These are phyloP conservation scores for Diaphora mendica DNA, from an alignment of 2,888 invertebrate species.

Conservation along the genomic window DNA sequence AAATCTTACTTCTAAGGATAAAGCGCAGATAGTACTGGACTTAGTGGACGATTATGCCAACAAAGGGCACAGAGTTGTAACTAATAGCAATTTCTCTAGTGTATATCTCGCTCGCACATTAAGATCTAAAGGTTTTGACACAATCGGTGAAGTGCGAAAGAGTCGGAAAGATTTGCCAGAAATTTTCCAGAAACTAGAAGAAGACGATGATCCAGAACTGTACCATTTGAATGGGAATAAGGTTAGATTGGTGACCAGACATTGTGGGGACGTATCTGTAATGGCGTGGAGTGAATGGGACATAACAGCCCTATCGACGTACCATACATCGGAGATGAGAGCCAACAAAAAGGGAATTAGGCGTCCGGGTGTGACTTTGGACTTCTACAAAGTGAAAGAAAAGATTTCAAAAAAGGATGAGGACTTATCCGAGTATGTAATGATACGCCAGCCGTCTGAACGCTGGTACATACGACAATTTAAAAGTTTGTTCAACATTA, in stretches of 20 bases:
- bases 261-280: constrained; percentile 8
- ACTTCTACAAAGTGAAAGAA: constrained; percentile 3
- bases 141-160: constrained; percentile 2
- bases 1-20: not conserved
- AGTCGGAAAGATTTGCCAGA: constrained; percentile 6
- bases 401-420: constrained; percentile 1
- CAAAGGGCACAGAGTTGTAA: constrained; percentile 14
- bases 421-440: not conserved
- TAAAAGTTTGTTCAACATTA: constrained; percentile 6
- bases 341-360: constrained; percentile 7
- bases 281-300: constrained; percentile 16
- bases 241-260: not conserved
- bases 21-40: constrained; percentile 13
- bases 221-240: not conserved
- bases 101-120: not conserved
- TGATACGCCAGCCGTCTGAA: not conserved
- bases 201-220: not conserved
- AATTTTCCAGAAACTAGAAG: constrained; percentile 5
- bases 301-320: constrained; percentile 8
- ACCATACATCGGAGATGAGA: constrained; percentile 8
- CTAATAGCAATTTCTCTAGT: constrained; percentile 13
- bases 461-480: constrained; percentile 15
- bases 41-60: constrained; percentile 5
- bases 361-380: not conserved
- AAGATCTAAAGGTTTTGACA: constrained; percentile 15